A percentile compares a stretch with the other conserved stretches of the same genome.
Evolutionary conservation across 2,797 vertebrate species (phyloP).

Genomic region (Acrocephalus scirpaceus): DNA sequence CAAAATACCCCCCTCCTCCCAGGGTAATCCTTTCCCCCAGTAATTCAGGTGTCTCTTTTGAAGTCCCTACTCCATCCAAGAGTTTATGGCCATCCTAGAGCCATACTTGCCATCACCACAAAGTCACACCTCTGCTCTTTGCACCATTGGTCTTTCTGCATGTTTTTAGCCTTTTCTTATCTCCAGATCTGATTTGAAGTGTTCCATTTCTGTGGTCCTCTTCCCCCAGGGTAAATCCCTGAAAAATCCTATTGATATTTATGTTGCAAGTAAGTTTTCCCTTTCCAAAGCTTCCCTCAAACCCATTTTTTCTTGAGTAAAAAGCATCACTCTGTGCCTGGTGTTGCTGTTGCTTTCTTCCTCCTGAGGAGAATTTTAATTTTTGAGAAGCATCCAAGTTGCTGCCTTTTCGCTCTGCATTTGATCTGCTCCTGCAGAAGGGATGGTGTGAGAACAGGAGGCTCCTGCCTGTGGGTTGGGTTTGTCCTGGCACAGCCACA

Average conservation of each 20-base stretch:
- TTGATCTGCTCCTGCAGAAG: background rate
- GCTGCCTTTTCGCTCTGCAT: background rate
- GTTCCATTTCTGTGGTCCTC: background rate
- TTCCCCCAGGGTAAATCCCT: background rate
- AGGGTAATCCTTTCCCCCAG: background rate
- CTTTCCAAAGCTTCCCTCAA: background rate
- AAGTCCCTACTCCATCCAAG: background rate
- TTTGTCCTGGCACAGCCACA: background rate
- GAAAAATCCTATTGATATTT: background rate
- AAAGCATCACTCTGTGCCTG: background rate
- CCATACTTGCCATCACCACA: background rate
- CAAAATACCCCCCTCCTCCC: background rate
- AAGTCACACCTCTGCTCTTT: background rate
- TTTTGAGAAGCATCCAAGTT: background rate
- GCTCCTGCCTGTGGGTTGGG: background rate
- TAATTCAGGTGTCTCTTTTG: background rate
- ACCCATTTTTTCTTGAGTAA: background rate
- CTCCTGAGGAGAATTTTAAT: background rate
- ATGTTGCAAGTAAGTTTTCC: background rate
- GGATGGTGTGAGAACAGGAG: background rate
- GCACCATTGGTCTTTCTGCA: background rate
- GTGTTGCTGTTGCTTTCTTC: background rate
- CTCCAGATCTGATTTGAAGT: background rate
- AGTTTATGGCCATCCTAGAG: accelerated
- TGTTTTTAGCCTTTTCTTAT: background rate